Base-by-base conservation (phyloP, 2,113 vertebrate genomes). In the Grallaria varia region DNA sequence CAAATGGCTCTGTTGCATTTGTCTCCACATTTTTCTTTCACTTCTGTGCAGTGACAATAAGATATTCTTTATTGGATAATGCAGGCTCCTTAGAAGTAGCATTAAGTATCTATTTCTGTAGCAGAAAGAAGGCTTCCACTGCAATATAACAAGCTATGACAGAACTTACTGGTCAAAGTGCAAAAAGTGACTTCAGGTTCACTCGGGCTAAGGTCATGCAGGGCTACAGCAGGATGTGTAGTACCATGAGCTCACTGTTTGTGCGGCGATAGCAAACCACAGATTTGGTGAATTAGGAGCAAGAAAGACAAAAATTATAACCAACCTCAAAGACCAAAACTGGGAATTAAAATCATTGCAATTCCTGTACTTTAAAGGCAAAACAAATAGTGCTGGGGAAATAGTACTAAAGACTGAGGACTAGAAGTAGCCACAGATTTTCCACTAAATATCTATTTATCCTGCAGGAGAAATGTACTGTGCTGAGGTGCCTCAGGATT, bases 251-350 rank as follows among this genome's bases (percentile, higher is more conserved):
- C 27, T 71, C 33, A 20, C 7, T 68, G 8, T 59, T 68, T 73
- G 21, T 42, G 6, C 53, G 23, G n/a, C 24, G 28, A 27, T 10
- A 63, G 15, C 23, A 85, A 73, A 77, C 9, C 31, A 52, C 1
- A 42, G 25, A 45, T 40, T 11, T 56, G 33, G 23, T 16, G 13
- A 23, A 59, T 59, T 60, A 71, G 37, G 37, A 79, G 6, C 6
- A 69, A 44, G 35, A 30, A 85, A 45, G 35, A 69, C 27, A 28
- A 37, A 45, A 74, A 71, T 62, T 8, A n/a, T 24, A 78, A 69
- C 8, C 8, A 56, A 60, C 1, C 21, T 7, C 6, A 2, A 4
- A 27, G 22, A n/a, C 20, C 11, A 66, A 60, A 89, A 68, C 0
- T 20, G 9, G 11, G 13, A 66, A 69, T 37, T 58, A 56, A 62